Evolutionary conservation across 1,140 invertebrate genomes (phyloP).

Genomic region (Drosophila carrolli): DNA sequence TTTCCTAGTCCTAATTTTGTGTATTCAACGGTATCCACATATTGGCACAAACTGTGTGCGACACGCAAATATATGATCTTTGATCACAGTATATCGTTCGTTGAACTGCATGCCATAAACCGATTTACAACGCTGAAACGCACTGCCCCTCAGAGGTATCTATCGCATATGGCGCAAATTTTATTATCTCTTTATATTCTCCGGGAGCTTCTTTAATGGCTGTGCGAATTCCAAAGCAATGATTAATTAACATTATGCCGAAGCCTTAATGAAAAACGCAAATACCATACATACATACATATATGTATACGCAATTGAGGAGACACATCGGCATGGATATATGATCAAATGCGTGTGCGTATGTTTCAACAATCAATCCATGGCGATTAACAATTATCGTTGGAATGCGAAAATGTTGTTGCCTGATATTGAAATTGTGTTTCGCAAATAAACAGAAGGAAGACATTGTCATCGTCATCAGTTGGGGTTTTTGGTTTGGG

Average conservation of each 20-base stretch:
- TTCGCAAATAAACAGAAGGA: constrained; percentile 61
- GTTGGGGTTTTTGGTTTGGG: constrained; percentile 17
- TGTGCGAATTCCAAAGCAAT: constrained; percentile 73
- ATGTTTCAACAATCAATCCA: constrained; percentile 72
- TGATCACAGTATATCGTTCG: constrained; percentile 17
- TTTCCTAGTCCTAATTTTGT: neutral
- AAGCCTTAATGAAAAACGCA: constrained; percentile 58
- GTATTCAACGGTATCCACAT: neutral
- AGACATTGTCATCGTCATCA: constrained; percentile 66
- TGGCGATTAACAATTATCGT: constrained; percentile 80
- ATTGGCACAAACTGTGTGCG: neutral
- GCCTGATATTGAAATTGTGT: constrained; percentile 78
- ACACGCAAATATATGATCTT: constrained; percentile 10
- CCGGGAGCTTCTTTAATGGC: constrained; percentile 65
- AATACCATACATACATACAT: constrained; percentile 20
- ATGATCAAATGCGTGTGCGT: constrained; percentile 2
- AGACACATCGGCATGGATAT: constrained; percentile 16
- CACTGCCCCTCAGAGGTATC: constrained; percentile 27
- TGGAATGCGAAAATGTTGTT: constrained; percentile 79
- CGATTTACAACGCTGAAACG: constrained; percentile 32
- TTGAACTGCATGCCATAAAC: constrained; percentile 22
- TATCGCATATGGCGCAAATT: constrained; percentile 68
- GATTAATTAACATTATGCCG: constrained; percentile 74
- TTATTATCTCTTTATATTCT: constrained; percentile 60
- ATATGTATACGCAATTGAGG: constrained; percentile 48